A percentile compares a stretch with the other conserved stretches of the same genome.
Evolutionary conservation across 2,113 vertebrate species (phyloP).

Genomic region (Aphyosemion australe): DNA sequence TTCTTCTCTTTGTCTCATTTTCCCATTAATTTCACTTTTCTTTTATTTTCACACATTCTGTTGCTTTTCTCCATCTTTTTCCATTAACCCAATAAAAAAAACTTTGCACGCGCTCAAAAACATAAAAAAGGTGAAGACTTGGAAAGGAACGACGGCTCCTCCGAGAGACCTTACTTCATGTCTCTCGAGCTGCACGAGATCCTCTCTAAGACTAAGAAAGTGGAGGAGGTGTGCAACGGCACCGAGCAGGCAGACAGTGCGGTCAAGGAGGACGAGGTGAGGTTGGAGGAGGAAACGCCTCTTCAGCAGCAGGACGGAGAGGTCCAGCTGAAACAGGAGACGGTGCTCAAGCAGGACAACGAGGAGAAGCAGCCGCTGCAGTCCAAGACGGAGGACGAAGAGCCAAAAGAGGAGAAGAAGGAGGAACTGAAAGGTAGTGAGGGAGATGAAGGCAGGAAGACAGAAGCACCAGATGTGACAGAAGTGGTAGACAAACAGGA

Average conservation of each 20-base stretch:
- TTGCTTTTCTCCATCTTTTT: constrained; percentile 25
- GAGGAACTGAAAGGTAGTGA: constrained; percentile 52
- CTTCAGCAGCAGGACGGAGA: constrained; percentile 66
- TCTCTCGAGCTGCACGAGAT: constrained; percentile 89
- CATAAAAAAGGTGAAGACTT: constrained; percentile 89
- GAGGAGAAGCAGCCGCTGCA: constrained; percentile 57
- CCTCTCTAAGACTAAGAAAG: constrained; percentile 76
- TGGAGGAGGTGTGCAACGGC: constrained; percentile 62
- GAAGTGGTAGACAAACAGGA: constrained; percentile 43
- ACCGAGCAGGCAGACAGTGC: constrained; percentile 19
- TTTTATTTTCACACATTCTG: constrained; percentile 42
- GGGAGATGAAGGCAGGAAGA: constrained; percentile 72
- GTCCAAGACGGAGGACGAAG: constrained; percentile 32
- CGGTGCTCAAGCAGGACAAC: constrained; percentile 46
- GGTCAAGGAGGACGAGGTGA: constrained; percentile 34
- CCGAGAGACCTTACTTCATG: constrained; percentile 94
- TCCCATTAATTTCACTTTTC: constrained; percentile 40
- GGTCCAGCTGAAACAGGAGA: constrained; percentile 69
- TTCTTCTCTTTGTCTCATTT: constrained; percentile 59
- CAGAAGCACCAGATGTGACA: constrained; percentile 29
- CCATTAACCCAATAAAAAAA: constrained; percentile 57
- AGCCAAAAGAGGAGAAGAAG: constrained; percentile 35
- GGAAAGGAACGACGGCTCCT: constrained; percentile 94
- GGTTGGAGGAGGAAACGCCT: constrained; percentile 63
- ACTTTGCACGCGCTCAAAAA: background rate